These are phyloP conservation scores for Coturnix japonica DNA, from an alignment of 2,113 vertebrate genomes.

Conservation along the genomic window DNA sequence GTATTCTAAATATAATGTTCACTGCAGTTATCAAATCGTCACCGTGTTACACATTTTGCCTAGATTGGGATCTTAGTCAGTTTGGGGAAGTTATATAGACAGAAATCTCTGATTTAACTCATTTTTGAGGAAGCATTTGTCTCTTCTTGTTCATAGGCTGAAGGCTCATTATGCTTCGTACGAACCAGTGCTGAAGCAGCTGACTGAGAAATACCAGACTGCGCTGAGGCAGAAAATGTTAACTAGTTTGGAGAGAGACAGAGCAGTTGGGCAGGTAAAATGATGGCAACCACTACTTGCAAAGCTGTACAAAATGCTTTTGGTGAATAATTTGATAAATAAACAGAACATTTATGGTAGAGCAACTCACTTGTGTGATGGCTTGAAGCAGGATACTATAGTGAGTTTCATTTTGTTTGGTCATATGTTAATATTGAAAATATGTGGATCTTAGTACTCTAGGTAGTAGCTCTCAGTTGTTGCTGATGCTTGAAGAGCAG, in stretches of 20 bases:
- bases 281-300: not conserved
- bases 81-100: not conserved
- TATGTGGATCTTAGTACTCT: not conserved
- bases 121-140: not conserved
- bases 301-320: not conserved
- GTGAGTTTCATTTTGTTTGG: not conserved
- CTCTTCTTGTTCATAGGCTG: slow-evolving; percentile 74
- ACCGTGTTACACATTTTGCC: not conserved
- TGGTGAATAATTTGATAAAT: not conserved
- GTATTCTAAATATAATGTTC: not conserved
- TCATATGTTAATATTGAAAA: not conserved
- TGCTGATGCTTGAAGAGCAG: not conserved
- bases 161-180: slow-evolving; percentile 84
- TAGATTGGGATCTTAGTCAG: not conserved
- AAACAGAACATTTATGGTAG: not conserved
- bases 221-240: slow-evolving; percentile 84
- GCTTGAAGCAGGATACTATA: not conserved
- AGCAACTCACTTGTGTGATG: not conserved
- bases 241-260: slow-evolving; percentile 83
- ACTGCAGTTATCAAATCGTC: not conserved
- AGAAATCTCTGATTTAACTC: slow-evolving; percentile 28
- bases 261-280: slow-evolving; percentile 78
- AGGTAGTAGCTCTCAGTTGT: not conserved
- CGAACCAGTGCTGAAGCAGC: slow-evolving; percentile 79
- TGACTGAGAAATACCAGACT: slow-evolving; percentile 86